Evolutionary conservation across 2,113 vertebrate genomes (phyloP).

Genomic region (Anarrhichthys ocellatus): DNA sequence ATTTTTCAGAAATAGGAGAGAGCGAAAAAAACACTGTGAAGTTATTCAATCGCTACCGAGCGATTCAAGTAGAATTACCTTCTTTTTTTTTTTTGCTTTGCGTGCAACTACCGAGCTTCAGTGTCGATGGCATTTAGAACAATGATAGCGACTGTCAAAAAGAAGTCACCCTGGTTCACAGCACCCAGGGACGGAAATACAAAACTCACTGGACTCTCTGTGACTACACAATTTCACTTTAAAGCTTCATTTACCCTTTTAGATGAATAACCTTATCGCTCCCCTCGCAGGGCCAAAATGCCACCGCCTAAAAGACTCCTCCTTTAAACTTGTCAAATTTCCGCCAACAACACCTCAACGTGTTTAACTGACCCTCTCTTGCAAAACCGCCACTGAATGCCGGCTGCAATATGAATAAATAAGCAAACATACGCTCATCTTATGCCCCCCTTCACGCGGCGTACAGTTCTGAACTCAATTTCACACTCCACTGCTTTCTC

Average conservation of each 20-base stretch:
- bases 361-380: constrained; percentile 75
- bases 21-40: constrained; percentile 56
- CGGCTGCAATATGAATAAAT: constrained; percentile 79
- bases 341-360: constrained; percentile 41
- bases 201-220: constrained; percentile 30
- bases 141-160: constrained; percentile 56
- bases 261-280: constrained; percentile 46
- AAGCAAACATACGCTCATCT: constrained; percentile 80
- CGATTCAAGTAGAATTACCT: constrained; percentile 73
- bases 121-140: constrained; percentile 64
- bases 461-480: constrained; percentile 86
- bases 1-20: constrained; percentile 61
- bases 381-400: constrained; percentile 62
- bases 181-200: constrained; percentile 30
- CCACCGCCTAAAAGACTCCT: constrained; percentile 27
- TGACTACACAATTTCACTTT: constrained; percentile 60
- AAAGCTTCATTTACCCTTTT: constrained; percentile 51
- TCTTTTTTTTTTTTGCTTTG: constrained; percentile 53
- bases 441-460: constrained; percentile 65
- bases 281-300: constrained; percentile 34
- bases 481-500: constrained; percentile 82
- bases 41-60: constrained; percentile 70
- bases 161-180: constrained; percentile 53
- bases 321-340: constrained; percentile 54
- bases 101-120: constrained; percentile 54